Evolutionary conservation across 2,113 vertebrate genomes (phyloP), one percentile per base, ranked within the genome.

Genomic region (Phrynocephalus versicolor): DNA sequence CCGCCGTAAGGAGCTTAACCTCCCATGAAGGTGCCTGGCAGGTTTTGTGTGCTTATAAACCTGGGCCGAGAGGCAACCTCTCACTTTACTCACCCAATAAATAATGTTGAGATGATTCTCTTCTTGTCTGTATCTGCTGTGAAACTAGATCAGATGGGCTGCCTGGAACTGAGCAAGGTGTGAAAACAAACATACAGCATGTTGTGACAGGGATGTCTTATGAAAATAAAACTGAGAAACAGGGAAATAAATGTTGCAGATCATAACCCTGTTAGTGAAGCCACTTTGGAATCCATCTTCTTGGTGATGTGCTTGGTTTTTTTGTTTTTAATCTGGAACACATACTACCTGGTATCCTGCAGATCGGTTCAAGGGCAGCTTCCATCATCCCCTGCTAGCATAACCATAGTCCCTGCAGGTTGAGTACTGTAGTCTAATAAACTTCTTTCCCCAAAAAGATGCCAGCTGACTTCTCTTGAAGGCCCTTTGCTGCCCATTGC

Each of bases 31-130:
- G 25, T 72, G 70, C 16, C 72, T 45, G 10, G 25, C n/a, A 78
- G 65, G 65, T 70, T 89, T 92, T 87, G 64, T 73, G 78, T 39
- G 39, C 1, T 18, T 87, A 27, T 89, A 81, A 87, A 85, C 62
- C 3, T 67, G 23, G 1, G 35, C 80, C 51, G 58, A 81, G 67
- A 82, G 23, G 69, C 3, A 85, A 6, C 1, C 3, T 41, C 88
- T 83, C 41, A 30, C 14, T 90, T 90, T 35, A 85, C 65, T 60
- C 79, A n/a, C 18, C 37, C 23, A 86, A 45, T 64, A 84, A 88
- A 86, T 58, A 69, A 41, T 21, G 12, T 77, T 37, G 15, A 58
- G 75, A 75, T 82, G 76, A 51, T 33, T 33, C 2, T 6, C 64
- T 70, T 89, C 41, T 35, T 82, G 27, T 82, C 81, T 83, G 0